A percentile compares a stretch with the other conserved stretches of the same genome.
These are phyloP conservation scores for Cryptotis parvus DNA, from an alignment of 2,113 vertebrate genomes.

Conservation along the genomic window DNA sequence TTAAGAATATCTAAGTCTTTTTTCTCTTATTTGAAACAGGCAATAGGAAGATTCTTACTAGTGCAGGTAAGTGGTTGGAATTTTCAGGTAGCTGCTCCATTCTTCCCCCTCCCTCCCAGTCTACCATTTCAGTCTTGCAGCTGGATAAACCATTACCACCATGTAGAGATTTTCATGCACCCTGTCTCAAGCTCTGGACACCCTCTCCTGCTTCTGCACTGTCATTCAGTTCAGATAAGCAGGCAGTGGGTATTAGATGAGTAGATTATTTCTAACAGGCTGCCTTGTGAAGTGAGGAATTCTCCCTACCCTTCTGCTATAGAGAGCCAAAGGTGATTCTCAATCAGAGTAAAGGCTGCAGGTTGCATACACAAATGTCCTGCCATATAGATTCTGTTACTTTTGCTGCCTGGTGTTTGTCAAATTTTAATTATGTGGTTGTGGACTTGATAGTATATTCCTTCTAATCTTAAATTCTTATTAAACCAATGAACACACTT, in stretches of 20 bases:
- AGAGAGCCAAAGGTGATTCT: slow-evolving; percentile 59
- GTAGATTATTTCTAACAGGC: slow-evolving; percentile 60
- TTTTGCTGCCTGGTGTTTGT: slow-evolving; percentile 60
- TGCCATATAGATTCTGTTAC: slow-evolving; percentile 39
- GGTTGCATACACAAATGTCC: slow-evolving; percentile 53
- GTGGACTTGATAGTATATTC: slow-evolving; percentile 39
- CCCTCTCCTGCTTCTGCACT: slow-evolving; percentile 37
- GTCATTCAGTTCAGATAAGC: not conserved
- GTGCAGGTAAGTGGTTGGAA: slow-evolving; percentile 66
- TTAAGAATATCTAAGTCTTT: slow-evolving; percentile 42
- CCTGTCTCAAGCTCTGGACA: slow-evolving; percentile 70
- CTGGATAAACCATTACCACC: slow-evolving; percentile 49
- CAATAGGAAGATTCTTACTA: slow-evolving; percentile 53
- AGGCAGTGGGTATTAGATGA: not conserved
- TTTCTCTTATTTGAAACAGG: slow-evolving; percentile 5
- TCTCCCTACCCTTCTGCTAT: slow-evolving; percentile 46
- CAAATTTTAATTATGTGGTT: slow-evolving; percentile 51
- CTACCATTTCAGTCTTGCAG: slow-evolving; percentile 19
- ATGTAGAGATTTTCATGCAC: slow-evolving; percentile 24
- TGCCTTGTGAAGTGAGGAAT: slow-evolving; percentile 55
- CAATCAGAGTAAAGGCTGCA: slow-evolving; percentile 50
- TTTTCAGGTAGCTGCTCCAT: not conserved
- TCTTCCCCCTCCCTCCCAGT: not conserved
- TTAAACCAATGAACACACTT: not conserved
- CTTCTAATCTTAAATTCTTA: slow-evolving; percentile 57